Base-by-base conservation (phyloP, 2,797 vertebrate species). In the Amblyopsis hoosieri region DNA sequence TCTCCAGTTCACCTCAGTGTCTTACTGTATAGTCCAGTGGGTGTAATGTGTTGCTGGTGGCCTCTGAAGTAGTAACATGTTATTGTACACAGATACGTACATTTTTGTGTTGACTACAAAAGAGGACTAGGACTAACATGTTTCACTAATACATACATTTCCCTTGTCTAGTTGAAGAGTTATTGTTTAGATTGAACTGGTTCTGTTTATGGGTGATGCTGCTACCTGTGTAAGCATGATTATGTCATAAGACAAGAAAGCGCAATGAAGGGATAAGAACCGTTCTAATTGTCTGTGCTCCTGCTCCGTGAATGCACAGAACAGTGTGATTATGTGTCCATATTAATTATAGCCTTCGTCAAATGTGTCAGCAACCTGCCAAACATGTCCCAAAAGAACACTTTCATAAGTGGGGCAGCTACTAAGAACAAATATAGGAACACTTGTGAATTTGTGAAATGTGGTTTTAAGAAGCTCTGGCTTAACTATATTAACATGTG, bases 341-440 rank as follows among this genome's bases (percentile, higher is more conserved):
- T 31, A 48, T 78, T 71, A 81, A 83, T 85, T 76, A 76, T 82
- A 71, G 82, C 72, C 72, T 61, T 72, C 73, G 82, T 79, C 76
- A 49, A 84, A 82, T 86, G 84, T 73, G 75, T 84, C 80, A 75
- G 77, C 62, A 76, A 66, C 14, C 58, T 81, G 72, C 67, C 69
- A 81, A 78, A 79, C 72, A 63, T 56, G 63, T 73, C 75, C 70
- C 74, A 63, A 58, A 54, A 67, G 72, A 69, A 76, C 60, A 68
- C 68, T 79, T 81, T 65, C 62, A 80, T 79, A 75, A 80, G 71
- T 47, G 54, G 70, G 56, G 74, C 65, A 70, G 69, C 55, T 53
- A 67, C 57, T 67, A 54, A 76, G 59, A 54, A 71, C 66, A 72
- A 66, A 76, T 23, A 23, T 23, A 23, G 19, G 19, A 23, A 23